Percentiles rank a stretch among this genome's conserved stretches.
Conservation (phyloP, 2,113 vertebrate species). For the Amazona guildingii region DNA sequence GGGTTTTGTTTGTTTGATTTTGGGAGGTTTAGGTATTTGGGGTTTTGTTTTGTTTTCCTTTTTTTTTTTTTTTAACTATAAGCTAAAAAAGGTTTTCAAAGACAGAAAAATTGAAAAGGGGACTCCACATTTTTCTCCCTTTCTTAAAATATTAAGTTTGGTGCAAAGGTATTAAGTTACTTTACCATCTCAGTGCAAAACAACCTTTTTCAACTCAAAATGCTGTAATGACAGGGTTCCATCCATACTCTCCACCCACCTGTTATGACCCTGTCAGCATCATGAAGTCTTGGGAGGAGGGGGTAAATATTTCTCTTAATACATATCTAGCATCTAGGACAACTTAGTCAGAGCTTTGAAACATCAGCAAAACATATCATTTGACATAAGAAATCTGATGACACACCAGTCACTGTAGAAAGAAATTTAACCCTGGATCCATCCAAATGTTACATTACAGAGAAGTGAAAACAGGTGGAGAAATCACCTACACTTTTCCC, state of each 20-base stretch:
- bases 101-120: not conserved
- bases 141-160: not conserved
- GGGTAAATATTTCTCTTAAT: not conserved
- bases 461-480: not conserved
- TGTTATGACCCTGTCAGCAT: accelerated
- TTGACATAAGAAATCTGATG: not conserved
- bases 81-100: not conserved
- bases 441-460: not conserved
- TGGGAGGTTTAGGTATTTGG: not conserved
- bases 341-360: not conserved
- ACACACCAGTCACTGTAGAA: not conserved
- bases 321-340: not conserved
- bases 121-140: not conserved
- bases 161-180: not conserved
- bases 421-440: not conserved
- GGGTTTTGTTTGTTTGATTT: not conserved
- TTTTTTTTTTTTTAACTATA: not conserved
- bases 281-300: not conserved
- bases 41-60: no score
- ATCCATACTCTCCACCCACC: not conserved
- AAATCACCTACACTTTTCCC: not conserved
- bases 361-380: not conserved
- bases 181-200: not conserved
- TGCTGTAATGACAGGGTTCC: not conserved
- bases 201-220: not conserved